Base-by-base conservation (phyloP, 2,113 vertebrate species). In the Leucosticte australis region DNA sequence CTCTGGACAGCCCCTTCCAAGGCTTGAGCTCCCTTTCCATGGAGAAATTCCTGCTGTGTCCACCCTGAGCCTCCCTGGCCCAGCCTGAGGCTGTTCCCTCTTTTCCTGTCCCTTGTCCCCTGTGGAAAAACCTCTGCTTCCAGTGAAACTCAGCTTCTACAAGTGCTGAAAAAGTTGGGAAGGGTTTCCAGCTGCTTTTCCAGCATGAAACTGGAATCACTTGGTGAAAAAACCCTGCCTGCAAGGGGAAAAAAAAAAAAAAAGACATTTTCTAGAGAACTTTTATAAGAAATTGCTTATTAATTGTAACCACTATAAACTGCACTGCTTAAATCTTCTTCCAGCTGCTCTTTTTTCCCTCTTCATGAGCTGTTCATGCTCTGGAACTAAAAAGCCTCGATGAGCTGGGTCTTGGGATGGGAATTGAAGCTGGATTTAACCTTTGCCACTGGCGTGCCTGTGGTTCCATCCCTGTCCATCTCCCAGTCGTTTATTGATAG, bases 251-350 rank as follows among this genome's bases (percentile, higher is more conserved):
- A 47, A 68, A 30, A 71, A 21, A 73, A 76, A 60, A 64, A 33
- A 71, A 16, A 2, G 18, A 60, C 22, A 19, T 80, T 79, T 85
- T 52, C 52, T 50, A 18, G 81, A 33, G 47, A 74, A 67, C 46
- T 87, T 92, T 57, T 1, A 19, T 35, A 50, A 81, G 60, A 75
- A 89, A 92, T 82, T 57, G 56, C 33, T 27, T 50, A 30, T 95
- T 96, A 96, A 89, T 92, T 92, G 81, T 60, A 78, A 44, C 73
- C 56, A 14, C 41, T 78, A 19, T 50, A 81, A 94, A 78, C 55
- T 4, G 18, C 15, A 26, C 68, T 81, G 33, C 46, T 82, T 95
- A 89, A 89, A 91, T 94, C 42, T 70, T 91, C 52, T 71, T 46
- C 63, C 56, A 67, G 76, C 64, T 63, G 81, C 30, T 27, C 7